A percentile compares a stretch with the other conserved stretches of the same genome.
phyloP scores from a whole-genome alignment of 2,888 invertebrate genomes.

The Lottia scabra region DNA sequence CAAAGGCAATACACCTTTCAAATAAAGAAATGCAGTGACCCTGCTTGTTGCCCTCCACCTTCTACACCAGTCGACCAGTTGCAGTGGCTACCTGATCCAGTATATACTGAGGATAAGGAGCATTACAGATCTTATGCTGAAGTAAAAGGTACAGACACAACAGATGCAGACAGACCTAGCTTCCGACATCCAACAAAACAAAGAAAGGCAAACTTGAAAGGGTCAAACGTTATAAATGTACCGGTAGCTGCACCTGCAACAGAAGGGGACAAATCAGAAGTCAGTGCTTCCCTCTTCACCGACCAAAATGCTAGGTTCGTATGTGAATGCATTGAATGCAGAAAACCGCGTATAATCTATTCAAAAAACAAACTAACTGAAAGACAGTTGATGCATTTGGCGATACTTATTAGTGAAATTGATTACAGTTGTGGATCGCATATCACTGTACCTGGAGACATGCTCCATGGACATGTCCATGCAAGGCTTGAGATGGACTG shows the following conservation, averaged over 20 bases:
- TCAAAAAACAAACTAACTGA: slow-evolving; percentile 1
- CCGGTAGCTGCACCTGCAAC: no score
- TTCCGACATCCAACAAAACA: no score
- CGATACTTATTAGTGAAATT: slow-evolving; percentile 14
- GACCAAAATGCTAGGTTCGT: not conserved
- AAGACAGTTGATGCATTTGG: slow-evolving; percentile 11
- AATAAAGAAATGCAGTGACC: no score
- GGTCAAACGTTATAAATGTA: no score
- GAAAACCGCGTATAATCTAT: not conserved
- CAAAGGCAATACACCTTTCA: no score
- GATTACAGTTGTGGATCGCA: slow-evolving; percentile 17
- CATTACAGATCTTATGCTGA: not conserved
- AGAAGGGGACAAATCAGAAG: no score
- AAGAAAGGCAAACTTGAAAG: no score
- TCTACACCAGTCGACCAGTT: no score
- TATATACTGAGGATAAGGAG: not conserved
- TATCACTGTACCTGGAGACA: slow-evolving; percentile 13
- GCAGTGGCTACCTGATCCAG: no score
- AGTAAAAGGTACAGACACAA: not conserved
- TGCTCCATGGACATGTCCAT: slow-evolving; percentile 9
- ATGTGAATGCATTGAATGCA: not conserved
- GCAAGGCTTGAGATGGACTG: slow-evolving; percentile 15
- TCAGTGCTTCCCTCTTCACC: no score
- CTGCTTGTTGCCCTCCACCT: no score
- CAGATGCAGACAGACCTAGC: not conserved